These are phyloP conservation scores for Lagenorhynchus albirostris DNA, from an alignment of 2,113 vertebrate species.

Conservation along the genomic window DNA sequence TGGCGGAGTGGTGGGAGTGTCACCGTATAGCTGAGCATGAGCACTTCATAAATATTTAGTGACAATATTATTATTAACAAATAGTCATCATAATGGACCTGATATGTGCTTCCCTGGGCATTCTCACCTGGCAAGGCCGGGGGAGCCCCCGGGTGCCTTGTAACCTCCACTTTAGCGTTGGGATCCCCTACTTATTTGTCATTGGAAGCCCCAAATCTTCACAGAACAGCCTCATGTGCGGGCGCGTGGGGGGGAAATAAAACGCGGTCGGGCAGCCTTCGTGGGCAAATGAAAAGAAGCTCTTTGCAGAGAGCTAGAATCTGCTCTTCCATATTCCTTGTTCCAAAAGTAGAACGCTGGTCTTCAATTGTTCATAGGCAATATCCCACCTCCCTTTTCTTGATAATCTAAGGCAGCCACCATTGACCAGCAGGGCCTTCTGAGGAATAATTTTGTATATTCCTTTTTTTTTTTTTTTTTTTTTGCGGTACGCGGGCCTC, in stretches of 20 bases:
- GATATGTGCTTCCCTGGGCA: neutral
- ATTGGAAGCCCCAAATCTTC: neutral
- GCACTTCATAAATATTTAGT: slow-evolving; percentile 76
- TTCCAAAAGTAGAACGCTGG: neutral
- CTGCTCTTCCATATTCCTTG: neutral
- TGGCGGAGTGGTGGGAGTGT: slow-evolving; percentile 33
- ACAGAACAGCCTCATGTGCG: neutral
- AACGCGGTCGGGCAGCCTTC: neutral
- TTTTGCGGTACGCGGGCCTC: too few species aligned
- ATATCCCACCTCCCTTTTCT: neutral
- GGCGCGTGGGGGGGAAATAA: neutral
- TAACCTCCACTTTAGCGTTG: neutral
- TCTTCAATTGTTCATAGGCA: neutral
- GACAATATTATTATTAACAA: slow-evolving; percentile 72
- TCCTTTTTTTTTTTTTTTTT: neutral
- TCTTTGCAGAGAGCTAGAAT: neutral
- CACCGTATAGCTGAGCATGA: slow-evolving; percentile 3
- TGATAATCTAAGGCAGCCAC: neutral
- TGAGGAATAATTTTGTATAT: neutral
- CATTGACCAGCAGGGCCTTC: neutral
- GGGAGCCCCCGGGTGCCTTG: neutral
- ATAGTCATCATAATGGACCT: slow-evolving; percentile 32
- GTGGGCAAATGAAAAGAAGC: neutral
- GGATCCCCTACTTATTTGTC: neutral
- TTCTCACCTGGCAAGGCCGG: slow-evolving; percentile 9